Conservation (phyloP, 2,888 invertebrate genomes). For the Mesoligia furuncula region DNA sequence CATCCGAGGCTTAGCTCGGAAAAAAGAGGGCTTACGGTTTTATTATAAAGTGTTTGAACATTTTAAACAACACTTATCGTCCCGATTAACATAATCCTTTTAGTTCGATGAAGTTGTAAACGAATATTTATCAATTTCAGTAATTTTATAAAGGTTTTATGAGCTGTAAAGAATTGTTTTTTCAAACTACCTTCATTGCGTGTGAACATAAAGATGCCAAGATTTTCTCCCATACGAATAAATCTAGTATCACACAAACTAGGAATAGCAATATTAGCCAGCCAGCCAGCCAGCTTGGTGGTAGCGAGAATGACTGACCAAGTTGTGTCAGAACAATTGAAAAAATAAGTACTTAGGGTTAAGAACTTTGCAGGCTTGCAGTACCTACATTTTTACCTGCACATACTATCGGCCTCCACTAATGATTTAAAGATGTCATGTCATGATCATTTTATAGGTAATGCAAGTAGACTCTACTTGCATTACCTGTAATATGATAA, state of each 20-base stretch:
- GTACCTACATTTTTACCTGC: background rate
- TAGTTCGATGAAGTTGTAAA: background rate
- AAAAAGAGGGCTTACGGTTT: conserved; percentile 21
- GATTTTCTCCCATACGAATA: background rate
- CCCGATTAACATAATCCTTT: conserved; percentile 5
- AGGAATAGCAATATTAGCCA: background rate
- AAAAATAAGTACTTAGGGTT: background rate
- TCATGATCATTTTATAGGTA: too few relatives aligned
- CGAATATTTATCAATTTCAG: background rate
- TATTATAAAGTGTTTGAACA: conserved; percentile 12
- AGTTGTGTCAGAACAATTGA: background rate
- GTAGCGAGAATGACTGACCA: background rate
- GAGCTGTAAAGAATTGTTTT: background rate
- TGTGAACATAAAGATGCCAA: background rate
- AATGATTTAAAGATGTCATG: too few relatives aligned
- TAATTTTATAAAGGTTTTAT: background rate
- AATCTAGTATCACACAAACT: background rate
- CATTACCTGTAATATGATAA: too few relatives aligned
- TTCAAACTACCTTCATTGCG: background rate
- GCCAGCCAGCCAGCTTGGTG: too few relatives aligned
- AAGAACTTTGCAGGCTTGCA: accelerated
- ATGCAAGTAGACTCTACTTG: too few relatives aligned
- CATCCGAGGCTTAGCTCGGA: conserved; percentile 24
- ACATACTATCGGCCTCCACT: too few relatives aligned
- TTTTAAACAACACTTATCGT: conserved; percentile 9